A percentile compares a stretch with the other conserved stretches of the same genome.
These are phyloP conservation scores for Amiota communis DNA, from an alignment of 2,888 invertebrate species.

Conservation along the genomic window DNA sequence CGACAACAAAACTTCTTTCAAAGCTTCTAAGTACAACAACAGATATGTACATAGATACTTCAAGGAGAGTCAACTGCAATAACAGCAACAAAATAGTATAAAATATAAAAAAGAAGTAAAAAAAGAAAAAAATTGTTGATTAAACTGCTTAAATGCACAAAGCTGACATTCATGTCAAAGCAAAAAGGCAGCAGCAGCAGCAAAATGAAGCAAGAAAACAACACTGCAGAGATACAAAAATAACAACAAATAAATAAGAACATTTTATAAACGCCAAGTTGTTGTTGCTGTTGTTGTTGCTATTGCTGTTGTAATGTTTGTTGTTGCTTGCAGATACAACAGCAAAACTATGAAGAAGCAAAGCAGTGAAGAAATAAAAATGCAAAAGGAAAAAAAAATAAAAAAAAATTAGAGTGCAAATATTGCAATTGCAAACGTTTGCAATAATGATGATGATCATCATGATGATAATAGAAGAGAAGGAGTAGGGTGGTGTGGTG, in stretches of 20 bases:
- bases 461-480: no score
- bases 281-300: conserved; percentile 1
- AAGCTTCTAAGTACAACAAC: conserved; percentile 29
- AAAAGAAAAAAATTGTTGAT: conserved; percentile 55
- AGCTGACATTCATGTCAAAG: conserved; percentile 69
- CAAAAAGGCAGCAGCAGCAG: conserved; percentile 39
- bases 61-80: conserved; percentile 25
- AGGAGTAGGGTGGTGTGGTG: conserved; percentile 37
- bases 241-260: conserved; percentile 29
- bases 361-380: background rate
- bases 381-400: background rate
- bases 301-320: no score
- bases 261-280: conserved; percentile 24
- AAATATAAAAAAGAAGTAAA: conserved; percentile 44
- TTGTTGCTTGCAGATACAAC: conserved; percentile 3
- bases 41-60: conserved; percentile 13
- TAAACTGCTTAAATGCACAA: conserved; percentile 67
- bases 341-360: conserved; percentile 11
- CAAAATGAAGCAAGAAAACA: background rate
- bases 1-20: conserved; percentile 19
- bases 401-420: conserved; percentile 12
- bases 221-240: background rate
- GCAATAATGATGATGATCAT: no score
- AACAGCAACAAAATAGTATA: conserved; percentile 36
- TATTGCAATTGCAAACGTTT: conserved; percentile 10